phyloP scores from a whole-genome alignment of 1,140 invertebrate genomes.

The Phortica variegata region DNA sequence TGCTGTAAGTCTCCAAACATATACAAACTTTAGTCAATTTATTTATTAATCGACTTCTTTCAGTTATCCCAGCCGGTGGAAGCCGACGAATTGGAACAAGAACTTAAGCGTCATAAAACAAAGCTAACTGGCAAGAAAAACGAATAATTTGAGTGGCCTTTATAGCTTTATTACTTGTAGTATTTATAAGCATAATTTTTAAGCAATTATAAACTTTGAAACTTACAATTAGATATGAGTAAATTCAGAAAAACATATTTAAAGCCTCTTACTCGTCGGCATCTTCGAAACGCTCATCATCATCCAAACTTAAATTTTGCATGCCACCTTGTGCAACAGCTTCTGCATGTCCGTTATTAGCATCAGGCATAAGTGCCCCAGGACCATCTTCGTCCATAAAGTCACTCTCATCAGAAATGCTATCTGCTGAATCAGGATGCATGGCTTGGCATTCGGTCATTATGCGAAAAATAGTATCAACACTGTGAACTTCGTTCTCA shows the following conservation, averaged over 20 bases:
- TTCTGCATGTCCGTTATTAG: conserved; percentile 9
- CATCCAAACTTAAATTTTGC: conserved; percentile 45
- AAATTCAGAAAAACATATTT: conserved; percentile 13
- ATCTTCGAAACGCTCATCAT: conserved; percentile 49
- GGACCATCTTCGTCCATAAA: conserved; percentile 33
- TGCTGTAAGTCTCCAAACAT: conserved; percentile 59
- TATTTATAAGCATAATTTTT: too few species aligned
- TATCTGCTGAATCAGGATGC: conserved; percentile 51
- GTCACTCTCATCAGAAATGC: conserved; percentile 49
- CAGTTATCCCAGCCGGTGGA: conserved; percentile 24
- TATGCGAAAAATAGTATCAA: conserved; percentile 46
- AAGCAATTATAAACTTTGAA: too few species aligned
- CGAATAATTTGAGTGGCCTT: conserved; percentile 26
- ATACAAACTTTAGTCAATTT: neutral
- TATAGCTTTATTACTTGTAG: too few species aligned
- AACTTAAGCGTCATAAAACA: conserved; percentile 21
- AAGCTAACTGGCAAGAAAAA: conserved; percentile 18
- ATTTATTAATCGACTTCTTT: neutral
- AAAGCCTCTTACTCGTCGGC: conserved; percentile 42
- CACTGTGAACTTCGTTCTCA: conserved; percentile 33
- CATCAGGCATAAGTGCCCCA: conserved; percentile 31
- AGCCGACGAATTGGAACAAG: conserved; percentile 22
- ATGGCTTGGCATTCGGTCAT: conserved; percentile 52
- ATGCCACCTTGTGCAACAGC: conserved; percentile 27
- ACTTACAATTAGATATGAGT: too few species aligned